phyloP scores from a whole-genome alignment of 2,888 invertebrate species.

The Metellina segmentata region DNA sequence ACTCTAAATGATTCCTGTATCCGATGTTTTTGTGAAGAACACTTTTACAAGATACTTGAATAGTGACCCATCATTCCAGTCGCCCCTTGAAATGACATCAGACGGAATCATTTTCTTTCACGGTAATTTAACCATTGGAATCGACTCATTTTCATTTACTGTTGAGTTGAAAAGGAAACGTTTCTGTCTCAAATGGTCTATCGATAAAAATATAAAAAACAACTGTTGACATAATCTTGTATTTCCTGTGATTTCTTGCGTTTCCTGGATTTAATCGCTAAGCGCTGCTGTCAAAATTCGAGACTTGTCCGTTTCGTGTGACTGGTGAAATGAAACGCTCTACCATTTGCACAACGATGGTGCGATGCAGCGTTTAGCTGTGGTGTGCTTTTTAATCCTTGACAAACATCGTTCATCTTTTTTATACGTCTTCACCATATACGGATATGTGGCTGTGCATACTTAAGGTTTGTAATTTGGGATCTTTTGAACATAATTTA shows the following conservation, averaged over 20 bases:
- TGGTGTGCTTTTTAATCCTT: not conserved
- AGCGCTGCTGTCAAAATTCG: not conserved
- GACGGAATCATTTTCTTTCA: too few relatives aligned
- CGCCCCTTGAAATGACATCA: too few relatives aligned
- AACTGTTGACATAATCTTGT: not conserved
- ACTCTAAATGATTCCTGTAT: too few relatives aligned
- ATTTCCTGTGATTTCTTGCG: not conserved
- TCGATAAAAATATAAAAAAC: too few relatives aligned
- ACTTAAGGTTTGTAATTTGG: not conserved
- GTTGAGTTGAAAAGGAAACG: too few relatives aligned
- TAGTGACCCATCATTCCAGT: too few relatives aligned
- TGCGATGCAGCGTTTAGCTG: not conserved
- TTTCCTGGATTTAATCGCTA: not conserved
- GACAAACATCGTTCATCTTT: not conserved
- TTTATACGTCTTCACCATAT: not conserved
- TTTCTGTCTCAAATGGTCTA: too few relatives aligned
- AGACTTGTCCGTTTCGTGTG: conserved; percentile 12
- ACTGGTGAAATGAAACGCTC: conserved; percentile 10
- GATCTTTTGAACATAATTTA: not conserved
- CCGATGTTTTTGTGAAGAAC: too few relatives aligned
- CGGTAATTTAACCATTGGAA: too few relatives aligned
- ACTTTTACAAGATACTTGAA: too few relatives aligned
- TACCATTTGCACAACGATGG: not conserved
- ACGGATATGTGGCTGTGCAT: not conserved
- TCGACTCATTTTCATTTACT: too few relatives aligned